Percentiles rank a stretch among this genome's conserved stretches.
Conservation (phyloP, 2,797 vertebrate genomes). For the Ctenosaura bakeri region DNA sequence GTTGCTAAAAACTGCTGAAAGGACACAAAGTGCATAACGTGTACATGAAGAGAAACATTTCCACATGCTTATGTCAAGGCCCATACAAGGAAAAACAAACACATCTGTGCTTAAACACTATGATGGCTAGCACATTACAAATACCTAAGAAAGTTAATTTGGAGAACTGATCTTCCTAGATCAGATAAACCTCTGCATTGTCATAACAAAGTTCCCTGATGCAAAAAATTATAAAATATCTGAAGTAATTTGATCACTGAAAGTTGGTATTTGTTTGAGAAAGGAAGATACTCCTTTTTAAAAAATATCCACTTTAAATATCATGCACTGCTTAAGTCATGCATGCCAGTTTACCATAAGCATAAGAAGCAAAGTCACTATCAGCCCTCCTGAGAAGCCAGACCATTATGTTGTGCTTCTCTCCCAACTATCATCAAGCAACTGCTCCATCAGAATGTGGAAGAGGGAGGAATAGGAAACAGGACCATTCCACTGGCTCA, state of each 20-base stretch:
- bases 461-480: not conserved
- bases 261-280: slow-evolving; percentile 3
- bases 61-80: slow-evolving; percentile 13
- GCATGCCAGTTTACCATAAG: slow-evolving; percentile 17
- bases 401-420: not conserved
- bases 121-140: slow-evolving; percentile 39
- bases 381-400: not conserved
- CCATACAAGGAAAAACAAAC: slow-evolving; percentile 46
- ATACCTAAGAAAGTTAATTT: slow-evolving; percentile 45
- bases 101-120: slow-evolving; percentile 32
- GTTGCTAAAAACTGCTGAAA: slow-evolving; percentile 29
- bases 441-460: not conserved
- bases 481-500: not conserved
- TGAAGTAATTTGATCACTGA: slow-evolving; percentile 20
- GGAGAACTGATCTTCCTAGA: slow-evolving; percentile 43
- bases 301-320: slow-evolving; percentile 20
- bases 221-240: slow-evolving; percentile 22
- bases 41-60: slow-evolving; percentile 18
- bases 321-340: not conserved
- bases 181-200: slow-evolving; percentile 36
- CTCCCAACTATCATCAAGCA: not conserved
- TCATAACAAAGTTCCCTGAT: slow-evolving; percentile 34
- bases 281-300: not conserved
- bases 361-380: not conserved
- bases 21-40: slow-evolving; percentile 23